phyloP scores from a whole-genome alignment of 1,140 invertebrate species.

The Ectropis grisescens region DNA sequence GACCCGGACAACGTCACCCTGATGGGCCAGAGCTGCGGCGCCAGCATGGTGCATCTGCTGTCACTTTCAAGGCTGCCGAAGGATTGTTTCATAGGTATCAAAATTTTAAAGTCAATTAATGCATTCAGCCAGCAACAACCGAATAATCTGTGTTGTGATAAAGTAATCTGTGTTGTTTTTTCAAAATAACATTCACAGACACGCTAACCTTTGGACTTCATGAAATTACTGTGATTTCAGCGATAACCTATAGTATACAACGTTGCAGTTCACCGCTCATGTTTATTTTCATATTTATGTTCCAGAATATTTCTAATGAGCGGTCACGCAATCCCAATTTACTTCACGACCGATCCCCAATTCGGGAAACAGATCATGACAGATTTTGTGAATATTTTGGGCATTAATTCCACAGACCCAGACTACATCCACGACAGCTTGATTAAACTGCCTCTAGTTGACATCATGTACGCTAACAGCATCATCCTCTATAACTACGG shows the following conservation, averaged over 20 bases:
- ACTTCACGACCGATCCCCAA: not conserved
- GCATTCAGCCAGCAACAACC: not conserved
- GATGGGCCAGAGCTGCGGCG: not conserved
- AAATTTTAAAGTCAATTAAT: not conserved
- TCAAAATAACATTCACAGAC: not conserved
- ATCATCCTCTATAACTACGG: constrained; percentile 29
- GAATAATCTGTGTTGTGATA: not conserved
- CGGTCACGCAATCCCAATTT: not conserved
- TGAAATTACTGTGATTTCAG: not conserved
- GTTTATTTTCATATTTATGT: too few relatives aligned
- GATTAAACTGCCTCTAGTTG: constrained; percentile 24
- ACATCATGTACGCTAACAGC: constrained; percentile 30
- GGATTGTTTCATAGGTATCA: not conserved
- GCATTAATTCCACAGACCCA: not conserved
- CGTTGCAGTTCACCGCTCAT: too few relatives aligned
- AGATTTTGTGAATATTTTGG: not conserved
- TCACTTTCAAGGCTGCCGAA: not conserved
- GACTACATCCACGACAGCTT: constrained; percentile 31
- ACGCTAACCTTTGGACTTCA: not conserved
- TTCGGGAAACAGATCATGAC: not conserved
- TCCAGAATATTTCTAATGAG: not conserved
- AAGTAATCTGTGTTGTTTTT: not conserved
- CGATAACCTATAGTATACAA: too few relatives aligned
- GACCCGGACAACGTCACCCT: not conserved
- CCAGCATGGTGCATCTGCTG: not conserved